Evolutionary conservation across 1,140 invertebrate genomes (phyloP).

Genomic region (Drosophila mauritiana): DNA sequence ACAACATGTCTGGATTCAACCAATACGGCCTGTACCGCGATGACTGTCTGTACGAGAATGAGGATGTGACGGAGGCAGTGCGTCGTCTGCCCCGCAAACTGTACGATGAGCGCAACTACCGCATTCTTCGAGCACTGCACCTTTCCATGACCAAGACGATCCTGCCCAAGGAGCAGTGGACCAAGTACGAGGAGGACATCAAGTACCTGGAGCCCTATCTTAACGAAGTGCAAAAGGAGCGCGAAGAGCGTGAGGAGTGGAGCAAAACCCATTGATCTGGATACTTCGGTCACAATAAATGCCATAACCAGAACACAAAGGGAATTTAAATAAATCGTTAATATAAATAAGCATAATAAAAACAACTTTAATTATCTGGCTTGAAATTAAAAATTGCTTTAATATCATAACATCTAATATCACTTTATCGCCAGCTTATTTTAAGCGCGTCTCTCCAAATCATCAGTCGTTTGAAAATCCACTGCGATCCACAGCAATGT

Average conservation of each 20-base stretch:
- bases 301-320: background rate
- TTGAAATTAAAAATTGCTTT: background rate
- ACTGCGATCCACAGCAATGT: slow-evolving; percentile 1
- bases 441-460: background rate
- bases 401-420: background rate
- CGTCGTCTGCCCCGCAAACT: slow-evolving; percentile 89
- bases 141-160: slow-evolving; percentile 89
- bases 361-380: no score
- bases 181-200: slow-evolving; percentile 93
- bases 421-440: background rate
- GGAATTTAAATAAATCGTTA: background rate
- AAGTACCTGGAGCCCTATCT: slow-evolving; percentile 91
- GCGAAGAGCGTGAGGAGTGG: slow-evolving; percentile 90
- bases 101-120: slow-evolving; percentile 92
- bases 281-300: background rate
- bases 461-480: slow-evolving; percentile 7
- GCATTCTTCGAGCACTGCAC: slow-evolving; percentile 91
- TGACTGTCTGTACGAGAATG: slow-evolving; percentile 89
- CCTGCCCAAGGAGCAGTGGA: slow-evolving; percentile 95
- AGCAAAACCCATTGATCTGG: slow-evolving; percentile 87
- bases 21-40: slow-evolving; percentile 92
- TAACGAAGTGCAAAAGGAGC: slow-evolving; percentile 90
- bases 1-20: slow-evolving; percentile 89
- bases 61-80: slow-evolving; percentile 92
- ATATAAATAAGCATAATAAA: background rate